A percentile compares a stretch with the other conserved stretches of the same genome.
Evolutionary conservation across 2,888 invertebrate genomes (phyloP).

Genomic region (Pogonocherus hispidulus): DNA sequence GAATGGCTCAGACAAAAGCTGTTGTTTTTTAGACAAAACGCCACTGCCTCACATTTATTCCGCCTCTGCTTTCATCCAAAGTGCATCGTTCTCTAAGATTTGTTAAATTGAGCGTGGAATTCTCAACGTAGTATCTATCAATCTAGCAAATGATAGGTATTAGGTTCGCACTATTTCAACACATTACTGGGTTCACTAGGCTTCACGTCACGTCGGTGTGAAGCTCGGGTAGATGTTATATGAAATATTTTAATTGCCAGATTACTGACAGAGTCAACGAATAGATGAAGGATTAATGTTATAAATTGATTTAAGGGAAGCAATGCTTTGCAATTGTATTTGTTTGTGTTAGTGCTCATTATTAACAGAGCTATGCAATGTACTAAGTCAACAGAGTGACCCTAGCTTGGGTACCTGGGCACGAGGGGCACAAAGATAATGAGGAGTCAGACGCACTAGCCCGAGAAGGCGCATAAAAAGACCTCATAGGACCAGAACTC

Average conservation of each 20-base stretch:
- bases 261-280: background rate
- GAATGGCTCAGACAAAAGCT: background rate
- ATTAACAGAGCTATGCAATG: too few relatives aligned
- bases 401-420: too few relatives aligned
- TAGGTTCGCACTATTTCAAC: constrained; percentile 31
- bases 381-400: too few relatives aligned
- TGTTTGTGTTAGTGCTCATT: too few relatives aligned
- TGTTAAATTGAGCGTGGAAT: constrained; percentile 25
- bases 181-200: constrained; percentile 15
- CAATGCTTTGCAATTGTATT: too few relatives aligned
- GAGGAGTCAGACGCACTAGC: too few relatives aligned
- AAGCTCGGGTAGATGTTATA: background rate
- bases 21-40: background rate
- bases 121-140: constrained; percentile 24
- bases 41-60: background rate
- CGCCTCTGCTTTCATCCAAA: background rate
- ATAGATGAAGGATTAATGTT: too few relatives aligned
- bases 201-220: background rate
- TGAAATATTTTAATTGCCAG: background rate
- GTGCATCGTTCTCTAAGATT: constrained; percentile 28
- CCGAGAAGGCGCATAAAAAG: too few relatives aligned
- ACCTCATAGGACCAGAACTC: too few relatives aligned
- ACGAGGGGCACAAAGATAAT: too few relatives aligned
- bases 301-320: too few relatives aligned
- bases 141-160: constrained; percentile 26